Conservation (phyloP, 1,140 invertebrate genomes). For the Aculops lycopersici region DNA sequence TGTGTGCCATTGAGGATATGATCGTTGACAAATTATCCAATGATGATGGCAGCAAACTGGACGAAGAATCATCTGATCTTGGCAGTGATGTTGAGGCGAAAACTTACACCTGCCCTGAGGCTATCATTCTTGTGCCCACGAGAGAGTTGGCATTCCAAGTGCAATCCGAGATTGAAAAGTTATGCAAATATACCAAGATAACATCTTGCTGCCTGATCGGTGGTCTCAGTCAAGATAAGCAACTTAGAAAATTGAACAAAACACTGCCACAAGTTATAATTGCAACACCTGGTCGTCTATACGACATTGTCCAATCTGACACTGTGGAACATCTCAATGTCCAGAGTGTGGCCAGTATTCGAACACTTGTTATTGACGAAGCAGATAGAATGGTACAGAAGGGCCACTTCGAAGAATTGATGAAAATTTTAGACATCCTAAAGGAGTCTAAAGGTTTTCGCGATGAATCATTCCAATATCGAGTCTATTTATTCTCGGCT, state of each 20-base stretch:
- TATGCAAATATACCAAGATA: slow-evolving; percentile 44
- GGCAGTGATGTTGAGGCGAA: neutral
- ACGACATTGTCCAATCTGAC: slow-evolving; percentile 34
- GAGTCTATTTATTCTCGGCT: slow-evolving; percentile 81
- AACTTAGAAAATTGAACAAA: slow-evolving; percentile 43
- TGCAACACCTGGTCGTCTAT: slow-evolving; percentile 72
- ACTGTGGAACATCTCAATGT: slow-evolving; percentile 22
- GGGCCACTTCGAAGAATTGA: slow-evolving; percentile 75
- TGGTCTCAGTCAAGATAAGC: slow-evolving; percentile 60
- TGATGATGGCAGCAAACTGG: neutral
- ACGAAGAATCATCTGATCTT: neutral
- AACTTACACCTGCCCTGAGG: slow-evolving; percentile 17
- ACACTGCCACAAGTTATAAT: slow-evolving; percentile 59
- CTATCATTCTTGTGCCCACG: slow-evolving; percentile 66
- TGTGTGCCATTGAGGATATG: neutral
- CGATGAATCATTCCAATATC: slow-evolving; percentile 16
- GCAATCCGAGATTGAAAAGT: slow-evolving; percentile 40
- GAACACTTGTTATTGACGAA: slow-evolving; percentile 66
- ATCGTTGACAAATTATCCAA: neutral
- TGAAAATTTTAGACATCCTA: slow-evolving; percentile 40
- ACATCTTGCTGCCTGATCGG: slow-evolving; percentile 48
- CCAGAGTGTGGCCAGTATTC: slow-evolving; percentile 13
- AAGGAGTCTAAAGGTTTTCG: slow-evolving; percentile 21
- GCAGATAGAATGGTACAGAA: slow-evolving; percentile 90
- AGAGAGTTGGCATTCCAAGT: slow-evolving; percentile 80